Base-by-base conservation (phyloP, 2,888 invertebrate species). In the Odontocerum albicorne region DNA sequence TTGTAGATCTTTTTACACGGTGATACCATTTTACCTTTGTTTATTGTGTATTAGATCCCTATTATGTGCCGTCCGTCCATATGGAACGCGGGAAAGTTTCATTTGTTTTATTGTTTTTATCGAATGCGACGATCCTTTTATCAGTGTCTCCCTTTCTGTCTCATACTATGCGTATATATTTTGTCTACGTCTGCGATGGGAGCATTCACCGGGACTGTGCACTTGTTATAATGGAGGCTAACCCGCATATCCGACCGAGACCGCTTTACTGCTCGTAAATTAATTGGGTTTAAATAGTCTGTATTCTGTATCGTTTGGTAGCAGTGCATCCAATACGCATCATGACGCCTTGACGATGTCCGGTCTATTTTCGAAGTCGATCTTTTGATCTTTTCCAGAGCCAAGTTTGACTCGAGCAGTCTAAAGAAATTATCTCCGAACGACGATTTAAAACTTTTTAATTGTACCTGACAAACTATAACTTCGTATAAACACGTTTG, bases 191-290 rank as follows among this genome's bases (percentile, higher is more conserved):
- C 33, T 7, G 19, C 36, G 36, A 17, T 31, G 44, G 38, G 49
- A 36, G 55, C 55, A 49, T 55, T 55, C 55, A 55, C 49, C 52
- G 42, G 49, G 36, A 43, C 55, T 36, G 27, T 31, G 54, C 54
- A 55, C 54, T 55, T 49, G 54, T 49, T 33, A 21, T 43, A 17
- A 45, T 35, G 36, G 44, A 47, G 54, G 43, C 31, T 55, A 55
- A 38, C 55, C 45, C 47, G 47, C 49, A 55, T 55, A 32, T 39
- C 45, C 53, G 13, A 43, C 43, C 3, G 45, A n/a, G 27, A n/a
- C 19, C 4, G 44, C 32, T 42, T 21, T 16, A 13, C 10, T 12
- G 8, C 15, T 32, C 13, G 17, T 47, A 36, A 47, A 47, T 47
- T 47, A 47, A 47, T 47, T 47, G 36, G 36, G 22, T 38, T 47